Conservation (phyloP, 2,113 vertebrate species). For the Cyprinus carpio region DNA sequence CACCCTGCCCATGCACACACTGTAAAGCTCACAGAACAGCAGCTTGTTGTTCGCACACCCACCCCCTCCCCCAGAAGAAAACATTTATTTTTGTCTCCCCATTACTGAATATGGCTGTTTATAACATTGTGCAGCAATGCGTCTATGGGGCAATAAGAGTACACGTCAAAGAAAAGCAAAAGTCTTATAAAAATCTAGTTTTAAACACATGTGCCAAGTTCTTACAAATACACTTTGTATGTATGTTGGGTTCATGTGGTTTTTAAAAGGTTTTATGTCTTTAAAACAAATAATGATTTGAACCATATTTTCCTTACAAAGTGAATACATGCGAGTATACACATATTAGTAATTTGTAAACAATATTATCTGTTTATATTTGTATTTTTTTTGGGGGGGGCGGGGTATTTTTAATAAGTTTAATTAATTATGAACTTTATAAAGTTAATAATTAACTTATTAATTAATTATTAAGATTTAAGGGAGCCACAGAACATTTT, state of each 20-base stretch:
- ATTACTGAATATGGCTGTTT: background rate
- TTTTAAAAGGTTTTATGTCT: background rate
- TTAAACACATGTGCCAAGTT: background rate
- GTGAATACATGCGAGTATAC: background rate
- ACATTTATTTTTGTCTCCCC: conserved; percentile 41
- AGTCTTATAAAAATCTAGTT: background rate
- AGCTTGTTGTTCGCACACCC: background rate
- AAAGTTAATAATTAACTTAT: background rate
- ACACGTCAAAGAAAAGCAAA: background rate
- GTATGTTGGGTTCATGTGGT: background rate
- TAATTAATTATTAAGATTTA: background rate
- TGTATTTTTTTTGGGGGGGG: too few species aligned
- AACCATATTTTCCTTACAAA: background rate
- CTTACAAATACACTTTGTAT: background rate
- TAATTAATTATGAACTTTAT: background rate
- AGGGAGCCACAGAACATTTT: background rate
- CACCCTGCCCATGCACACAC: conserved; percentile 14
- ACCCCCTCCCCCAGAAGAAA: background rate
- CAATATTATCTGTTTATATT: background rate
- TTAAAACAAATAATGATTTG: too few species aligned
- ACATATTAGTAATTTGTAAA: background rate
- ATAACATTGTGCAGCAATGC: background rate
- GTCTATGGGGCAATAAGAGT: background rate
- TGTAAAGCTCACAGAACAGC: conserved; percentile 35
- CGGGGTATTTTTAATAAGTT: too few species aligned